Conservation (phyloP, 2,888 invertebrate species). For the Ornithoptera alexandrae region DNA sequence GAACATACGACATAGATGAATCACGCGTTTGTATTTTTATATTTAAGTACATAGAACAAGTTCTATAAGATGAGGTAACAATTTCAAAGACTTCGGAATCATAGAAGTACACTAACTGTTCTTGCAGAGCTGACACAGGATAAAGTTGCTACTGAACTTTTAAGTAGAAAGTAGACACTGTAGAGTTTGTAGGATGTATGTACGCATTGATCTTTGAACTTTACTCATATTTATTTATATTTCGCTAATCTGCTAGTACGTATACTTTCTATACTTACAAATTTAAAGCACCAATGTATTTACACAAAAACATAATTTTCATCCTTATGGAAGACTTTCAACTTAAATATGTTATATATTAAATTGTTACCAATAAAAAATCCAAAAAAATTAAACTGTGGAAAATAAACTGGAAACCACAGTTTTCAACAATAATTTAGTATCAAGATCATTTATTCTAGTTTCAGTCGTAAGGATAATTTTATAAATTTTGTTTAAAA, state of each 20-base stretch:
- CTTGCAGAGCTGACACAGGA: slow-evolving; percentile 26
- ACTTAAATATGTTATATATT: no score
- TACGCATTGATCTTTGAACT: slow-evolving; percentile 27
- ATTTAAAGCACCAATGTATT: no score
- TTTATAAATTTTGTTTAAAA: no score
- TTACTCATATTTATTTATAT: slow-evolving; percentile 14
- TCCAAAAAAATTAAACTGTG: no score
- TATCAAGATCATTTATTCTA: no score
- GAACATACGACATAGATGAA: neutral
- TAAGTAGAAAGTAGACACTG: slow-evolving; percentile 29
- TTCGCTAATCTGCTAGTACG: neutral
- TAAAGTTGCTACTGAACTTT: slow-evolving; percentile 26
- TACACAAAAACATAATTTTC: no score
- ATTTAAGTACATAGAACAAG: slow-evolving; percentile 4
- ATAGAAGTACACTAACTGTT: slow-evolving; percentile 24
- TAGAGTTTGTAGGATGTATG: slow-evolving; percentile 25
- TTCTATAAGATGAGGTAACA: slow-evolving; percentile 24
- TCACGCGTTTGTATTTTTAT: neutral
- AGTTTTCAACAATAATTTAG: no score
- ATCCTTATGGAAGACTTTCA: no score
- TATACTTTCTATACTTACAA: neutral
- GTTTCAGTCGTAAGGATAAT: no score
- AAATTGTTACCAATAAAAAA: no score
- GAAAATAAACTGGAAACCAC: no score
- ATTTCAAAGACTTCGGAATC: slow-evolving; percentile 28